phyloP scores from a whole-genome alignment of 2,888 invertebrate genomes.

The Pseudococcus viburni region DNA sequence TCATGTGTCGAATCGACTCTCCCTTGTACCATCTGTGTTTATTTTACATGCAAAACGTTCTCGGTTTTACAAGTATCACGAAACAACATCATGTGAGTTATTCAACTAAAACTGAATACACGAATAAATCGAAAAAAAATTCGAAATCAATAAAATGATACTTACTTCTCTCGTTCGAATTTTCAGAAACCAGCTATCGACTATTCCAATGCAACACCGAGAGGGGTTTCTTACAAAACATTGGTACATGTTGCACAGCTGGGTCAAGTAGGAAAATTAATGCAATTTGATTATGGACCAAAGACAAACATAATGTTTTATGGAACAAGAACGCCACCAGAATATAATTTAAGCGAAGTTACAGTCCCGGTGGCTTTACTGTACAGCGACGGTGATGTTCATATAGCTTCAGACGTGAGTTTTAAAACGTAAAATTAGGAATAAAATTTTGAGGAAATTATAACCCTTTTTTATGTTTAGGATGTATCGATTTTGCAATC shows the following conservation, averaged over 20 bases:
- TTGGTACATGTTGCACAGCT: constrained; percentile 58
- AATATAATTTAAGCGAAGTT: constrained; percentile 68
- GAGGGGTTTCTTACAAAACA: constrained; percentile 64
- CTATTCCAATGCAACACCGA: constrained; percentile 48
- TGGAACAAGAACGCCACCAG: constrained; percentile 67
- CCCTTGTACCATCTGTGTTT: constrained; percentile 63
- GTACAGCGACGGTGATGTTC: constrained; percentile 68
- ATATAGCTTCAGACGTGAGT: constrained; percentile 61
- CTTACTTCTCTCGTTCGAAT: background rate
- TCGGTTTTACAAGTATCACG: constrained; percentile 60
- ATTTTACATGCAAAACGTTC: constrained; percentile 63
- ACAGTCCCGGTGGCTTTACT: constrained; percentile 68
- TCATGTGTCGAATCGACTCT: constrained; percentile 59
- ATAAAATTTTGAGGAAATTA: background rate
- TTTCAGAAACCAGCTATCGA: constrained; percentile 61
- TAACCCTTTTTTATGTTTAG: constrained; percentile 70
- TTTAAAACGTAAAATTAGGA: constrained; percentile 11
- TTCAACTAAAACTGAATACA: background rate
- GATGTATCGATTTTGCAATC: constrained; percentile 71
- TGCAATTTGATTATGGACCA: constrained; percentile 71
- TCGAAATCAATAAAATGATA: background rate
- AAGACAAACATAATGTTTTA: constrained; percentile 68
- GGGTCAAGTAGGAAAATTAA: constrained; percentile 69
- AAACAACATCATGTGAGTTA: constrained; percentile 60
- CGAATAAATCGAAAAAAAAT: background rate